Conservation (phyloP, 1,140 invertebrate genomes). For the Asobara japonica region DNA sequence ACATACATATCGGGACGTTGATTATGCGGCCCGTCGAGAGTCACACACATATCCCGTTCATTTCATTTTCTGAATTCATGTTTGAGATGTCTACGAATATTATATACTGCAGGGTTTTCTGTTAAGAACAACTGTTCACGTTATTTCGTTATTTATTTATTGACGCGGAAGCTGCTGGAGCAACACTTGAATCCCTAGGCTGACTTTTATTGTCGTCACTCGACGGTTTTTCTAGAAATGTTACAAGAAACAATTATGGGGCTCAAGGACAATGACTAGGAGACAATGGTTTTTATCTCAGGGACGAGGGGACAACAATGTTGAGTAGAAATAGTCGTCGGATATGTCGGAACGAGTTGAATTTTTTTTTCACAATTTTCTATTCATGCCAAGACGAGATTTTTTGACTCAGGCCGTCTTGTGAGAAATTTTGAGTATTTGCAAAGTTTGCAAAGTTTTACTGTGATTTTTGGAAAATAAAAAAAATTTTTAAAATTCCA, state of each 20-base stretch:
- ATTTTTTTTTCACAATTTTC: no score
- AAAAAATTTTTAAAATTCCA: no score
- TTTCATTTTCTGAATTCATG: no score
- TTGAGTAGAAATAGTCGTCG: neutral
- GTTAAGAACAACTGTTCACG: neutral
- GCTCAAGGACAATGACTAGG: neutral
- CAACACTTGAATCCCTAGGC: neutral
- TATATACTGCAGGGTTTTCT: neutral
- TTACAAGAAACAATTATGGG: neutral
- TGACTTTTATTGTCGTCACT: slow-evolving; percentile 1
- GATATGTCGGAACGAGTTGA: neutral
- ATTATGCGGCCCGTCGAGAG: no score
- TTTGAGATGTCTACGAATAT: no score
- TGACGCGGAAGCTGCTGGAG: neutral
- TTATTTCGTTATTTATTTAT: slow-evolving; percentile 17
- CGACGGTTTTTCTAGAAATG: neutral
- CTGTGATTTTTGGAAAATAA: no score
- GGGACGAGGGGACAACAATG: neutral
- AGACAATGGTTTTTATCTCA: neutral
- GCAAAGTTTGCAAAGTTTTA: no score
- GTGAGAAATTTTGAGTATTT: no score
- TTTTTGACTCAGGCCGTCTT: no score
- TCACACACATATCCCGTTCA: no score
- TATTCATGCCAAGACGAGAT: no score
- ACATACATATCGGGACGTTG: no score